phyloP scores from a whole-genome alignment of 2,113 vertebrate species.

The Sitta europaea region DNA sequence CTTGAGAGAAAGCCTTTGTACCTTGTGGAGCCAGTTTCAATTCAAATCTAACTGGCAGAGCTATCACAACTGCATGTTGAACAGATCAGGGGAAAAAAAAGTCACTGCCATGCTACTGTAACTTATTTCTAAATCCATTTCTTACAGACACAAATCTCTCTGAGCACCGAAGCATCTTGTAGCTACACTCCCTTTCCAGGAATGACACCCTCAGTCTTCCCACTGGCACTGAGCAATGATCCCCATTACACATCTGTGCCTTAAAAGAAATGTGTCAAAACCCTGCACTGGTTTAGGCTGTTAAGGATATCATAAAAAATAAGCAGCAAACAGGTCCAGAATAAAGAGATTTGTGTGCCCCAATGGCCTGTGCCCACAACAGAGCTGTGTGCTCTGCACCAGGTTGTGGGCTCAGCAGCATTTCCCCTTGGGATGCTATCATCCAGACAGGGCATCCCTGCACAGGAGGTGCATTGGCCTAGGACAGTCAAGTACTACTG shows the following conservation, averaged over 20 bases:
- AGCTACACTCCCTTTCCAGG: not conserved
- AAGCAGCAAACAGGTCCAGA: not conserved
- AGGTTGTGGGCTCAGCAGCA: not conserved
- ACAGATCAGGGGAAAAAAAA: not conserved
- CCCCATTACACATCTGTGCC: not conserved
- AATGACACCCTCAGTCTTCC: not conserved
- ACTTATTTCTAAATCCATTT: slow-evolving; percentile 2
- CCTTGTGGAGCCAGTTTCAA: slow-evolving; percentile 16
- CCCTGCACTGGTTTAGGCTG: not conserved
- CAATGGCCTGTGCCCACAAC: not conserved
- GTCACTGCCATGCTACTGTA: not conserved
- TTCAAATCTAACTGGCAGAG: slow-evolving; percentile 21
- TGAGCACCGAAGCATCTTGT: not conserved
- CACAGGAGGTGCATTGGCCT: not conserved
- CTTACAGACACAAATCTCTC: not conserved
- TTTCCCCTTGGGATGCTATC: not conserved
- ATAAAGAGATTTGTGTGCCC: not conserved
- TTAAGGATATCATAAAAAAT: not conserved
- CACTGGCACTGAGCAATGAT: not conserved
- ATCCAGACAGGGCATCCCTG: not conserved
- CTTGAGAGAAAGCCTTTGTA: not conserved
- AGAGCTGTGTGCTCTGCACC: fast-evolving
- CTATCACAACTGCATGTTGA: not conserved
- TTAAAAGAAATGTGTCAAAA: not conserved
- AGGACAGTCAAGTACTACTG: not conserved